Base-by-base conservation (phyloP, 2,113 vertebrate genomes). In the Aptenodytes forsteri region DNA sequence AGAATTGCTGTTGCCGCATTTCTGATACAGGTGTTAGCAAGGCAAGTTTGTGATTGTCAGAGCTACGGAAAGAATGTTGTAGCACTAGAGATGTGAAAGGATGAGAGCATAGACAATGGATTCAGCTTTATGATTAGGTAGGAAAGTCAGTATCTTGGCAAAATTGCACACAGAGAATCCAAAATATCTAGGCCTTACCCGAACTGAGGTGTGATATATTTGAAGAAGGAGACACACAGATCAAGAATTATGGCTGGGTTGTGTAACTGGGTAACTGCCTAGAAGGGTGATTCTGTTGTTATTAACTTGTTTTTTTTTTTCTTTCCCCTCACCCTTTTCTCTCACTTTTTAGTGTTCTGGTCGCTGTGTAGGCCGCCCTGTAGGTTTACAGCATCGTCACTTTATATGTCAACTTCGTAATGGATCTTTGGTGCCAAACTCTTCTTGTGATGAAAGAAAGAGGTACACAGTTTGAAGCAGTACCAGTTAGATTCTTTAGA, bases 291-390 rank as follows among this genome's bases (percentile, higher is more conserved):
- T 80, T 83, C n/a, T 90, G 10, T n/a, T 29, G 4, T 49, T 77
- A 29, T 7, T 86, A 38, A 67, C 14, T 21, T 69, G 21, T 3
- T 15, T 38, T 56, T 94, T 19, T 95, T 94, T 73, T 97, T 91
- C 42, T 55, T 87, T 87, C 30, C 34, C 52, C 47, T 75, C 19
- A 18, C 52, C 49, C 36, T 82, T 75, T 75, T 42, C 49, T 87
- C 47, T 72, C 56, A 5, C 36, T 54, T 90, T 89, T 11, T 95
- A 99, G 99, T 99, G 99, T 92, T 98, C 98, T 15, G 98, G 98
- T 66, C 98, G 40, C 64, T 99, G 99, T 95, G 52, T 82, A 21
- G 98, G 98, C 20, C 98, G 6, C 7, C 61, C 96, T 26, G 22
- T 93, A 77, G 98, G 97, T 22, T 93, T 96, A 12, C 99, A 99